Percentiles rank a stretch among this genome's conserved stretches.
Evolutionary conservation across 2,113 vertebrate species (phyloP).

Genomic region (Nothoprocta pentlandii): DNA sequence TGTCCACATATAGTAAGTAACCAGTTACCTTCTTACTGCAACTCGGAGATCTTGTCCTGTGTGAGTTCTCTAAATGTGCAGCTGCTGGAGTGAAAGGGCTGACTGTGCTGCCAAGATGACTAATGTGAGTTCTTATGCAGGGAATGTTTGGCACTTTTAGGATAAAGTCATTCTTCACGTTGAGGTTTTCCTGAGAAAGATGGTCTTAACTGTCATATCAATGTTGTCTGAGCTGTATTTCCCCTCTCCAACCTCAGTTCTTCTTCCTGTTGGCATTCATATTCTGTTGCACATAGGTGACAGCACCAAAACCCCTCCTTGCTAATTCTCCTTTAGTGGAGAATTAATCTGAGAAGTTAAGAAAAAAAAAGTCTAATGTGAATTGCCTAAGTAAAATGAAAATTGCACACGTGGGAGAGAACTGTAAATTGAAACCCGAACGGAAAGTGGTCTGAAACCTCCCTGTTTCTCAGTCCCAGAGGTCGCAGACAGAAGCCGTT

Average conservation of each 20-base stretch:
- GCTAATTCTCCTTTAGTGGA: neutral
- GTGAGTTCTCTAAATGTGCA: neutral
- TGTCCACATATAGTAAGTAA: slow-evolving; percentile 96
- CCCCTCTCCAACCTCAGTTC: neutral
- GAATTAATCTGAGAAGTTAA: neutral
- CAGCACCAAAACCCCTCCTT: neutral
- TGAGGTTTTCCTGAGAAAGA: neutral
- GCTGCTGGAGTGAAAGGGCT: neutral
- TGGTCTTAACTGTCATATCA: neutral
- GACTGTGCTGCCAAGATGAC: neutral
- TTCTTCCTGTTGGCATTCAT: neutral
- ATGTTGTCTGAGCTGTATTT: neutral
- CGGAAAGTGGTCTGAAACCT: neutral
- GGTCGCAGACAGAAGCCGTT: slow-evolving; percentile 97
- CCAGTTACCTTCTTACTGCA: neutral
- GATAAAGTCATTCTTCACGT: neutral
- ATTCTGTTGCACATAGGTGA: neutral
- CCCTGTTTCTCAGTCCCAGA: slow-evolving; percentile 86
- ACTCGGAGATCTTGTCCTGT: neutral
- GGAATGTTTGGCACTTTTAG: neutral
- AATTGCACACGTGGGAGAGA: fast-evolving
- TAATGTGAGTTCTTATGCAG: neutral
- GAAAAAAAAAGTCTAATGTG: neutral
- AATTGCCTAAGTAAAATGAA: neutral
- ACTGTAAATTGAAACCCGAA: neutral